Base-by-base conservation (phyloP, 2,113 vertebrate genomes). In the Damaliscus lunatus region DNA sequence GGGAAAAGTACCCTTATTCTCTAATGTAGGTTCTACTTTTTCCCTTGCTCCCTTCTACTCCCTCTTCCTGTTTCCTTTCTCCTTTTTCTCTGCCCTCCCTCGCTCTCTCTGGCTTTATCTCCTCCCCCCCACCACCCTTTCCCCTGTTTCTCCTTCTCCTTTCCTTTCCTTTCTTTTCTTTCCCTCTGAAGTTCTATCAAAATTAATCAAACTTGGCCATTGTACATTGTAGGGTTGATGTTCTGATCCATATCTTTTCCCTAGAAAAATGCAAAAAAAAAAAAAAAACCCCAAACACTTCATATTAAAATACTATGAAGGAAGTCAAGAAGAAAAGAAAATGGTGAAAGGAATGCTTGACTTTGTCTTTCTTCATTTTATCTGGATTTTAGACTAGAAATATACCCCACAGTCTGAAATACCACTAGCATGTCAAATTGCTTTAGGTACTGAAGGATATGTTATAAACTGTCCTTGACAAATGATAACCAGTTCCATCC, bases 381-480 rank as follows among this genome's bases (percentile, higher is more conserved):
- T 52, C 74, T 53, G 52, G 64, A 80, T 85, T 88, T 95, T 96
- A 90, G 82, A 62, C 62, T 53, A 60, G 71, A 96, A 85, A 71
- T 52, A 52, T 57, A 88, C 84, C 64, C 29, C 40, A 53, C 21
- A 17, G 29, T 84, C 46, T 98, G 90, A 97, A 94, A 93, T 94
- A 80, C 13, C 96, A 83, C 60, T 96, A 50, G 67, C 25, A 83
- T 25, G 17, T 87, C 92, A 94, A 87, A 74, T 46, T 83, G 36
- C 71, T 71, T 40, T 93, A 16, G 12, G 48, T 91, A 83, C 12
- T 29, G 29, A 78, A 50, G 59, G 62, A 64, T 74, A 27, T 88
- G 62, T 57, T 64, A 25, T 71, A 94, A 96, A 94, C 62, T 60
- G 46, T 88, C 88, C 85, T 83, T 90, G 53, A 95, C 80, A 94